Conservation (phyloP, 2,888 invertebrate species). For the Synergus laeviventris region DNA sequence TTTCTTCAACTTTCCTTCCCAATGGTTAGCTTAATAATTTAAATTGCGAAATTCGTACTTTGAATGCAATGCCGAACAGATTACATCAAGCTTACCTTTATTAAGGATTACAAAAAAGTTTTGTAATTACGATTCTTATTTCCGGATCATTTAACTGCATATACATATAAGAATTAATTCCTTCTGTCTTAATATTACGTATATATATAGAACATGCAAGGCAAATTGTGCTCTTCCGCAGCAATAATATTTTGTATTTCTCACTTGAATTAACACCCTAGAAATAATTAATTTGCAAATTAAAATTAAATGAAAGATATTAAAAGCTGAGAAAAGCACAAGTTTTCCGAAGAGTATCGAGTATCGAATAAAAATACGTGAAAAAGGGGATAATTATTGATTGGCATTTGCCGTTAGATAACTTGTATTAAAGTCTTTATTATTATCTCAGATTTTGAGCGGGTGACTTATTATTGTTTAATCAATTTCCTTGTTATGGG, state of each 20-base stretch:
- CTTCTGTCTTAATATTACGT: not conserved
- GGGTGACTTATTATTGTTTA: conserved; percentile 62
- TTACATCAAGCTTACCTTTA: conserved; percentile 15
- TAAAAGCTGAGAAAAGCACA: not conserved
- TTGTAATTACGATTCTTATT: conserved; percentile 26
- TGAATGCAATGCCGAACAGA: not conserved
- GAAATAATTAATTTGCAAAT: not conserved
- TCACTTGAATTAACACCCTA: not conserved
- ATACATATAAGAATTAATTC: not conserved
- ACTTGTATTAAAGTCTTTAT: conserved; percentile 74
- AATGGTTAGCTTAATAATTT: too few species aligned
- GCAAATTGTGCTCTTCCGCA: not conserved
- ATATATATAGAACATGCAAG: not conserved
- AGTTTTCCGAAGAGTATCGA: conserved; percentile 48
- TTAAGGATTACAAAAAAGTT: not conserved
- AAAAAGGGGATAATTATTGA: conserved; percentile 55
- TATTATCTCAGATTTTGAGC: conserved; percentile 74
- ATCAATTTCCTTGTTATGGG: conserved; percentile 58
- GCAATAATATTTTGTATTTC: not conserved
- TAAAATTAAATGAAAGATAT: not conserved
- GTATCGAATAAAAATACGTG: conserved; percentile 52
- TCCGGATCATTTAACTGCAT: not conserved
- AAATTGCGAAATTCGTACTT: conserved; percentile 11
- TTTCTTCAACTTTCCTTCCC: conserved; percentile 1
- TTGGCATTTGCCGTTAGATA: conserved; percentile 61